Evolutionary conservation across 1,140 invertebrate species (phyloP).

Genomic region (Aphelinus atriplicis): DNA sequence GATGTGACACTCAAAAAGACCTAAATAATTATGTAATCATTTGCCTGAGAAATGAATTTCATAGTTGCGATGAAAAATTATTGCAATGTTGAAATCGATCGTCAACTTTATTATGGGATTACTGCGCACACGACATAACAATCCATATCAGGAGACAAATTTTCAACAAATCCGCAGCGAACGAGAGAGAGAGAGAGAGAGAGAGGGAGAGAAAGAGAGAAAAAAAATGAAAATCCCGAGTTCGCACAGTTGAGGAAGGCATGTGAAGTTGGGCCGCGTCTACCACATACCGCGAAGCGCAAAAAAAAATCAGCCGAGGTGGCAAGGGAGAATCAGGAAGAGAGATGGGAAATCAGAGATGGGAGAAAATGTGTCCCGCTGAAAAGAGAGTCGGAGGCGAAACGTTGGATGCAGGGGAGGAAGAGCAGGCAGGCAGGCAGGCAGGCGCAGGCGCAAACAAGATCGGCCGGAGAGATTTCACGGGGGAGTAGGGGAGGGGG

Average conservation of each 20-base stretch:
- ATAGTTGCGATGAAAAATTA: too few relatives aligned
- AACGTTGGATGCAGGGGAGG: constrained; percentile 29
- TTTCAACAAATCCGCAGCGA: too few relatives aligned
- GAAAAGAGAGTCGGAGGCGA: constrained; percentile 42
- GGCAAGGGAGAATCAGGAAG: not conserved
- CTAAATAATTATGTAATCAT: too few relatives aligned
- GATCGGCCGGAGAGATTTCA: constrained; percentile 61
- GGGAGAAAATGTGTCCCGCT: constrained; percentile 5
- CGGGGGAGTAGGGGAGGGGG: constrained; percentile 33
- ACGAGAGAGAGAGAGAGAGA: constrained; percentile 17
- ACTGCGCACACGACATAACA: too few relatives aligned
- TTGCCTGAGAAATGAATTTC: too few relatives aligned
- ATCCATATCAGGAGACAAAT: too few relatives aligned
- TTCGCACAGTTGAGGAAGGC: not conserved
- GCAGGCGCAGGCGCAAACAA: constrained; percentile 43
- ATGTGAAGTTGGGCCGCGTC: too few relatives aligned
- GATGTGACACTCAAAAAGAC: too few relatives aligned
- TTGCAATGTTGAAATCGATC: too few relatives aligned
- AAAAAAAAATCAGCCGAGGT: not conserved
- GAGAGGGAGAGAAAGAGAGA: constrained; percentile 25
- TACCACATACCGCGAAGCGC: not conserved
- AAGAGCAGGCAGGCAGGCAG: constrained; percentile 39
- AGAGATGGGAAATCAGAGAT: constrained; percentile 23
- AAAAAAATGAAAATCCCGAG: not conserved
- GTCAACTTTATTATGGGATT: too few relatives aligned